A percentile compares a stretch with the other conserved stretches of the same genome.
phyloP scores from a whole-genome alignment of 2,113 vertebrate species.

The Elaphurus davidianus region DNA sequence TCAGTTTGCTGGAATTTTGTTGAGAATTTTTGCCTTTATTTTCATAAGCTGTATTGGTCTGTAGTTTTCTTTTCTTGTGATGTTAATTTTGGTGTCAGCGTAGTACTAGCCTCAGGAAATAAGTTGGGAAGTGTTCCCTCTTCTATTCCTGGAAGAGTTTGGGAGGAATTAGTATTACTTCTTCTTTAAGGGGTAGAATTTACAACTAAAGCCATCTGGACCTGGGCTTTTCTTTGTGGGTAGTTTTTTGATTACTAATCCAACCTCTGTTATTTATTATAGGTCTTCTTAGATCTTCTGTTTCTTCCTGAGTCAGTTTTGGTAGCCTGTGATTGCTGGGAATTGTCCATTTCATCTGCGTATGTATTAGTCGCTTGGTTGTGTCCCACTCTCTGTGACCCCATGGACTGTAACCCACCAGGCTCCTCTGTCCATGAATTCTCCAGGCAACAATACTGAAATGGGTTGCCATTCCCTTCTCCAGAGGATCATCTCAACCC shows the following conservation, averaged over 20 bases:
- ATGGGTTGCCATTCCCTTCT: neutral
- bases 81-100: neutral
- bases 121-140: neutral
- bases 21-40: neutral
- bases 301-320: slow-evolving; percentile 16
- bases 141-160: neutral
- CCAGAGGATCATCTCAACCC: neutral
- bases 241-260: neutral
- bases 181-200: neutral
- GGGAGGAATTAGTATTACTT: slow-evolving; percentile 18
- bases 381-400: neutral
- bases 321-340: neutral
- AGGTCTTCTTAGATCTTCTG: neutral
- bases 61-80: neutral
- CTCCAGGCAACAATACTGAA: neutral
- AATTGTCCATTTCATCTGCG: neutral
- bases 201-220: neutral
- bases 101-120: neutral
- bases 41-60: neutral
- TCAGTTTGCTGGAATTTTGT: neutral
- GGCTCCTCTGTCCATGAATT: neutral
- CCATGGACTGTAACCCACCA: neutral
- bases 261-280: neutral
- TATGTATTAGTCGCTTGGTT: neutral
- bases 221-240: slow-evolving; percentile 1